Base-by-base conservation (phyloP, 2,888 invertebrate species). In the Drosophila pseudotakahashii region DNA sequence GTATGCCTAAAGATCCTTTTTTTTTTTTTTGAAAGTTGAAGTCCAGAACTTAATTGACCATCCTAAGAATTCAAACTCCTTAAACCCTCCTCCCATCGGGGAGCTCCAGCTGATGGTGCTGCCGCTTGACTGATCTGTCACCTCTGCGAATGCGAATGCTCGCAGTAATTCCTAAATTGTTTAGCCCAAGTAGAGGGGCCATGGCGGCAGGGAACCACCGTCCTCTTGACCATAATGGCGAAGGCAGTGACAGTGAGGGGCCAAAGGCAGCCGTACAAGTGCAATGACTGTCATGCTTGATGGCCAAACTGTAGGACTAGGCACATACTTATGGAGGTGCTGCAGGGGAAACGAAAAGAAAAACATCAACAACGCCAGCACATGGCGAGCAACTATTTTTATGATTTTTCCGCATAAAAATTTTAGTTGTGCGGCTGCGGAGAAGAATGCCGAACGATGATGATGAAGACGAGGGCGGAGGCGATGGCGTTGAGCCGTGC, bases 241-340 rank as follows among this genome's bases (percentile, higher is more conserved):
- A 42, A 45, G 52, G 53, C 53, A 54, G 59, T 19, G 30, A 75
- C 73, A 68, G 51, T 37, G 44, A 36, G 44, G 30, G 30, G 53
- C 44, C 34, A 10, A 34, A 34, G 16, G 89, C 81, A 87, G 81
- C 84, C 82, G 60, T 88, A 83, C 76, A 89, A 90, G 83, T 90
- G 89, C 87, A 74, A 69, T 72, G 73, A 75, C 76, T 77, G 77
- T 75, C 75, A 67, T 76, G 67, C 62, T 62, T 66, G 52, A 67
- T 66, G 71, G 67, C 71, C 74, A 72, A 68, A 64, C 76, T 26
- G 42, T 59, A 64, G 54, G 53, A 71, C 36, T 39, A 45, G 60
- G 45, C 62, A 14, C 57, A 44, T 50, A 67, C 11, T 39, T n/a
- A 14, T 34, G 26, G 45, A 10, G 26, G n/a, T 47, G 30, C 10